phyloP scores from a whole-genome alignment of 2,888 invertebrate genomes.

The Tricholauxania praeusta region DNA sequence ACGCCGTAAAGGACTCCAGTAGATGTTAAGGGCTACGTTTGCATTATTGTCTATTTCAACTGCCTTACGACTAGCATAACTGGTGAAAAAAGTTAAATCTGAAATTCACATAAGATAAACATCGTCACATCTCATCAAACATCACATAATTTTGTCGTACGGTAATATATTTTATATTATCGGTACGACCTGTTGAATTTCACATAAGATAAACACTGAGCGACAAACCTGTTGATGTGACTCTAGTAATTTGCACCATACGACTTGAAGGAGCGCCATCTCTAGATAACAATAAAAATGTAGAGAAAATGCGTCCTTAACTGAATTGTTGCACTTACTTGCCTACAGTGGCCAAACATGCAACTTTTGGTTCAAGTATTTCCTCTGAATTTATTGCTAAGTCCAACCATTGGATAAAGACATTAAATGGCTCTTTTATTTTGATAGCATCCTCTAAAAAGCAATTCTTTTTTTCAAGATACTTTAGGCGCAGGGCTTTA shows the following conservation, averaged over 20 bases:
- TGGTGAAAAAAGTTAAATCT: slow-evolving; percentile 97
- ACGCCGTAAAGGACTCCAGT: slow-evolving; percentile 89
- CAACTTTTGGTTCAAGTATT: slow-evolving; percentile 91
- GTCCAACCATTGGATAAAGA: slow-evolving; percentile 90
- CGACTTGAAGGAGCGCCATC: slow-evolving; percentile 88
- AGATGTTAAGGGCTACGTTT: slow-evolving; percentile 89
- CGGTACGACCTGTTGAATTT: too few relatives aligned
- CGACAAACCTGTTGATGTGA: slow-evolving; percentile 78
- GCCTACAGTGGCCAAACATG: slow-evolving; percentile 88
- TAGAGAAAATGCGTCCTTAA: neutral
- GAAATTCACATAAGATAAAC: too few relatives aligned
- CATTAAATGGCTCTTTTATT: slow-evolving; percentile 84
- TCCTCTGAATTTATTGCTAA: slow-evolving; percentile 78
- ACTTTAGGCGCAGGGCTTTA: slow-evolving; percentile 81
- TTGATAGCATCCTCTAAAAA: slow-evolving; percentile 84
- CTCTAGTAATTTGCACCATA: slow-evolving; percentile 91
- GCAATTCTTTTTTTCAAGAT: slow-evolving; percentile 78
- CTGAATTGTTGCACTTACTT: slow-evolving; percentile 71
- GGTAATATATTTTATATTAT: too few relatives aligned
- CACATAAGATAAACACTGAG: too few relatives aligned
- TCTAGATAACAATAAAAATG: slow-evolving; percentile 68
- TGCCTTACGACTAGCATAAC: slow-evolving; percentile 93
- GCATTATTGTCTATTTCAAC: slow-evolving; percentile 87
- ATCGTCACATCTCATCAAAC: too few relatives aligned
- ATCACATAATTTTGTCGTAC: too few relatives aligned